Conservation (phyloP, 2,797 vertebrate species). For the Tragopan temminckii region DNA sequence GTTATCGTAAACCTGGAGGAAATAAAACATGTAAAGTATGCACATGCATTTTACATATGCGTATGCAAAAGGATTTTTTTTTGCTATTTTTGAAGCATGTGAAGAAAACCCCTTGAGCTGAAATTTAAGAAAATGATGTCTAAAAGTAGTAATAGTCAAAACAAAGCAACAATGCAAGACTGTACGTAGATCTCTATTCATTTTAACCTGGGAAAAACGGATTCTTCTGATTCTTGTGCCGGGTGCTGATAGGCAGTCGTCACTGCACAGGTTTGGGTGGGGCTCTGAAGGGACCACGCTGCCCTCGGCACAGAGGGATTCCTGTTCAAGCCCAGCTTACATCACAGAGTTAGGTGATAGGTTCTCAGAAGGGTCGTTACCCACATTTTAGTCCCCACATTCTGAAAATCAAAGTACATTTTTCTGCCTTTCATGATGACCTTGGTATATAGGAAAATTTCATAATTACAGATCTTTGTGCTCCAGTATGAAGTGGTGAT, state of each 20-base stretch:
- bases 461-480: background rate
- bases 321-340: background rate
- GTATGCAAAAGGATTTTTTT: background rate
- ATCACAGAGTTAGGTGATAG: background rate
- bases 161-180: background rate
- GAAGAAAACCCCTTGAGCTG: constrained; percentile 4
- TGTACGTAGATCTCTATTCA: background rate
- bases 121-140: background rate
- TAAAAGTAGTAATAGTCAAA: background rate
- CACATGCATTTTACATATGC: too few species aligned
- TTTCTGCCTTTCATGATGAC: background rate
- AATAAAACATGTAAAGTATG: background rate
- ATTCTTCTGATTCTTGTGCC: background rate
- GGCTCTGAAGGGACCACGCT: background rate
- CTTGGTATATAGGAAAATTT: too few species aligned
- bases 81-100: background rate
- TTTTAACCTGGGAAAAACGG: background rate
- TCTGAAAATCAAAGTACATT: background rate
- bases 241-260: background rate
- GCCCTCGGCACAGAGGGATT: background rate
- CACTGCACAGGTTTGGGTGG: background rate
- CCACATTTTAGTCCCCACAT: background rate
- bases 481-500: background rate
- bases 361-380: background rate
- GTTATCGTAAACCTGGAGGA: background rate